A percentile compares a stretch with the other conserved stretches of the same genome.
These are phyloP conservation scores for Eustalomyia histrio DNA, from an alignment of 2,888 invertebrate genomes.

Conservation along the genomic window DNA sequence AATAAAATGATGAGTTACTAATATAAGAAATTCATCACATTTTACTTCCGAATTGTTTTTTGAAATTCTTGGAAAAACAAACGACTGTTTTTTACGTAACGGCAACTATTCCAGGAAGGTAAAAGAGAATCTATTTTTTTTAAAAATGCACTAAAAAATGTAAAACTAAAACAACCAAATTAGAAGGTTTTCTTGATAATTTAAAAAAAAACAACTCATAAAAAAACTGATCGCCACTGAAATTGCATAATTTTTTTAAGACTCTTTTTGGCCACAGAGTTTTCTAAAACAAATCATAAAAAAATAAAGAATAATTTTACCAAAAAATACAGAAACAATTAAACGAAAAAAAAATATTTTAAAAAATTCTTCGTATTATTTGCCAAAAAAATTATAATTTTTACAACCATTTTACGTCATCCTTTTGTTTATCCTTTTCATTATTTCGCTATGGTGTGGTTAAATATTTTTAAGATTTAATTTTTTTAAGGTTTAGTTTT, in stretches of 20 bases:
- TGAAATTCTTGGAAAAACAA: neutral
- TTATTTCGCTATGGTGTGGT: constrained; percentile 51
- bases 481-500: constrained; percentile 67
- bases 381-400: constrained; percentile 65
- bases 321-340: neutral
- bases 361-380: constrained; percentile 69
- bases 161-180: constrained; percentile 60
- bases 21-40: constrained; percentile 21
- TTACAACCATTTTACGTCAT: constrained; percentile 62
- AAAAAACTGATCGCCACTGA: constrained; percentile 19
- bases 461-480: constrained; percentile 41
- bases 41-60: constrained; percentile 32
- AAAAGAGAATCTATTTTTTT: neutral
- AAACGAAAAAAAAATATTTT: neutral
- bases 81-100: constrained; percentile 6
- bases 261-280: constrained; percentile 17
- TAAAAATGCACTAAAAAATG: constrained; percentile 52
- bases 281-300: constrained; percentile 20
- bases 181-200: constrained; percentile 30
- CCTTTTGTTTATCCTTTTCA: constrained; percentile 62
- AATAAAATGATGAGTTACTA: constrained; percentile 49
- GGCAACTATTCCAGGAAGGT: neutral
- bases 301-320: neutral
- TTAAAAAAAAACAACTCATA: constrained; percentile 12
- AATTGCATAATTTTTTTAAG: constrained; percentile 2